Base-by-base conservation (phyloP, 2,113 vertebrate genomes). In the Enhydra lutris region DNA sequence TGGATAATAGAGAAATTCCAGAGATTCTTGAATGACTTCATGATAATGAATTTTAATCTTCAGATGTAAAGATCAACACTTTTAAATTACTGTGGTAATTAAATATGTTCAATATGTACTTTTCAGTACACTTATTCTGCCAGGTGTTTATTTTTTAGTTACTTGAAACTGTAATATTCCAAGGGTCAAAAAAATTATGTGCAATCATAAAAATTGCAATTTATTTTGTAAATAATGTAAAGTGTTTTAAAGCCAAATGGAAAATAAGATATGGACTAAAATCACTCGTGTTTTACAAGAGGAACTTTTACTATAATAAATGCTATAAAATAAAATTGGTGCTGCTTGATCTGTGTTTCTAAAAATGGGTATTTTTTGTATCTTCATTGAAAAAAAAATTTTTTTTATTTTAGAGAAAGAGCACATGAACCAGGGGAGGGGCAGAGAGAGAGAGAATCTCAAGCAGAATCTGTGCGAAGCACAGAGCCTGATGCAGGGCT, bases 1-100 rank as follows among this genome's bases (percentile, higher is more conserved):
- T 99, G 94, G 99, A 99, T 52, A 99, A 99, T 79, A 99, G 98
- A 63, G 99, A 99, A 98, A 99, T 99, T 73, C 98, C 99, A 0
- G 99, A 99, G 96, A 98, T 98, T 95, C 97, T 98, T 1, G 99
- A 99, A 96, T 99, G 98, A 99, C 92, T 81, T 97, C 96, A 55
- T 55, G 34, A 92, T 95, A 26, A 12, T 88, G 80, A 94, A 97
- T 87, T 93, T 95, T 86, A 94, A 96, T 85, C 74, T 20, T 88
- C 85, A 93, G 95, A 96, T 92, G 86, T 93, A 95, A 96, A 92
- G 87, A 96, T 97, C 92, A 97, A 95, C 96, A 96, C 97, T 97
- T 98, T 96, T 91, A 89, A 97, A 98, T 98, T 97, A 98, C 98
- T 98, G 95, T 98, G 97, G 97, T 98, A 98, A 98, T 97, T 93